A percentile compares a stretch with the other conserved stretches of the same genome.
Conservation (phyloP, 2,113 vertebrate genomes). For the Calypte anna region DNA sequence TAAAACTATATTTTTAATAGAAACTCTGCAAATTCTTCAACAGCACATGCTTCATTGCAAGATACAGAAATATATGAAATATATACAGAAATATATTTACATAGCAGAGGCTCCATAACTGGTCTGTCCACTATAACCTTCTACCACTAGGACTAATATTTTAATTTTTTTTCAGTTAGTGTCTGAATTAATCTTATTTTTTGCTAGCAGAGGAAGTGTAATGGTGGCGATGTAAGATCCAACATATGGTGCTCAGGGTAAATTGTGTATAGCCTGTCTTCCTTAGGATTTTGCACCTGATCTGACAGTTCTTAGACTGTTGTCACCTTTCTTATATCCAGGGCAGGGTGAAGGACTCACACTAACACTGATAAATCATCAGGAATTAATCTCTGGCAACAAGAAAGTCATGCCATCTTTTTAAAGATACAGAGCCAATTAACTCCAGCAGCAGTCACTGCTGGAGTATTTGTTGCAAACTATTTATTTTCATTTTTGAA, state of each 20-base stretch:
- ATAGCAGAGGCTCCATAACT: neutral
- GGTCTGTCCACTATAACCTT: neutral
- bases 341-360: conserved; percentile 14
- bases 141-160: neutral
- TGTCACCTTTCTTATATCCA: conserved; percentile 1
- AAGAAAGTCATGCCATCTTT: neutral
- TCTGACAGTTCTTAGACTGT: neutral
- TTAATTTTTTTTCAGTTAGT: neutral
- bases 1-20: neutral
- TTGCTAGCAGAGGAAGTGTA: neutral
- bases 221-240: neutral
- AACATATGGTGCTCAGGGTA: fast-evolving
- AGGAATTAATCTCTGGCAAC: conserved; percentile 34
- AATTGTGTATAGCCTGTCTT: neutral
- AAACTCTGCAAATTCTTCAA: neutral
- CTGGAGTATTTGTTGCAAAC: conserved; percentile 27
- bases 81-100: neutral
- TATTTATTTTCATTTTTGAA: conserved; percentile 54
- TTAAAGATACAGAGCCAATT: conserved; percentile 17
- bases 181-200: neutral
- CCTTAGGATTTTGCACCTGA: neutral
- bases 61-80: neutral
- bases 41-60: neutral
- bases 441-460: neutral
- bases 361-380: conserved; percentile 1